Conservation (phyloP, 2,797 vertebrate genomes). For the Cryptoblepharus egeriae region DNA sequence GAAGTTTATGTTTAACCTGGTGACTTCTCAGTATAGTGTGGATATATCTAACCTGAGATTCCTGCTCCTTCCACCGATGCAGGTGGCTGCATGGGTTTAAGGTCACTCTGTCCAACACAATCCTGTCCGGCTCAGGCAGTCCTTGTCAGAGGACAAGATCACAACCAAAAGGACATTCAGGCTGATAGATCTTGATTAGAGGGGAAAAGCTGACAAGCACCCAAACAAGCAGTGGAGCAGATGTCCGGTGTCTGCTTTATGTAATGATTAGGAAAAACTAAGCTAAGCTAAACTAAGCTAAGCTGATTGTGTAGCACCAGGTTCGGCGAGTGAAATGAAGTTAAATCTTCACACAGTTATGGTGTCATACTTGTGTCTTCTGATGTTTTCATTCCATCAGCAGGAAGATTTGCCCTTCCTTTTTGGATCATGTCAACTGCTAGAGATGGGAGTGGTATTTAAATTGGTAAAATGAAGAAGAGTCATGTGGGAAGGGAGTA, state of each 20-base stretch:
- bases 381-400: neutral
- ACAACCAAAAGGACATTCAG: conserved; percentile 19
- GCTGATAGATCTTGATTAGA: conserved; percentile 12
- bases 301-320: conserved; percentile 22
- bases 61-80: neutral
- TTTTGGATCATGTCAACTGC: too few species aligned
- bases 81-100: neutral
- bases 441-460: neutral
- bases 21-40: neutral
- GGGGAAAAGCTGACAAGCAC: conserved; percentile 31
- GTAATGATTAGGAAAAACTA: conserved; percentile 17
- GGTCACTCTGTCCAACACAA: neutral
- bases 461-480: neutral
- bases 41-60: neutral
- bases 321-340: conserved; percentile 9
- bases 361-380: neutral
- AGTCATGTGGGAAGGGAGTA: neutral
- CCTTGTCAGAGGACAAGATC: neutral
- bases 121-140: neutral
- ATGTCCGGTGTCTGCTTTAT: conserved; percentile 32
- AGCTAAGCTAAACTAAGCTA: conserved; percentile 25
- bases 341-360: neutral
- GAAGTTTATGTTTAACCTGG: neutral
- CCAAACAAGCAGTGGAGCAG: conserved; percentile 25
- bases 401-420: neutral